Evolutionary conservation across 2,888 invertebrate genomes (phyloP).

Genomic region (Rhingia campestris): DNA sequence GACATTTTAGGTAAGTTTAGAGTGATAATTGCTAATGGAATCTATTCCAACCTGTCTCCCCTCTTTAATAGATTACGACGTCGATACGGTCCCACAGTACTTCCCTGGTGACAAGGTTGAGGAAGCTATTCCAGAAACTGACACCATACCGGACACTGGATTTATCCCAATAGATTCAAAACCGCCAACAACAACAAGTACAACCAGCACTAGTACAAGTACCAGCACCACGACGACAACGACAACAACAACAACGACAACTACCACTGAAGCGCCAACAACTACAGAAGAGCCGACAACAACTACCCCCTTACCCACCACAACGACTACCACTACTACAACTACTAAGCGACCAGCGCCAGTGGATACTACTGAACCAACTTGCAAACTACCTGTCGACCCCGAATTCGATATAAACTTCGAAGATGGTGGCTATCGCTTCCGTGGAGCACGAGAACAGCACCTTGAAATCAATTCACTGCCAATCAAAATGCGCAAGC

Average conservation of each 20-base stretch:
- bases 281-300: conserved; percentile 76
- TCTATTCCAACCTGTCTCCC: not conserved
- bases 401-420: conserved; percentile 81
- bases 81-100: conserved; percentile 76
- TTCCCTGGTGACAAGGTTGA: conserved; percentile 79
- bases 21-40: conserved; percentile 45
- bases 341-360: conserved; percentile 74
- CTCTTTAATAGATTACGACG: conserved; percentile 78
- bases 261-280: conserved; percentile 75
- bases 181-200: conserved; percentile 81
- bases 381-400: conserved; percentile 80
- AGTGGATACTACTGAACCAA: conserved; percentile 75
- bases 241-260: conserved; percentile 59
- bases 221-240: conserved; percentile 75
- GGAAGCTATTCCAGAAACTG: conserved; percentile 3
- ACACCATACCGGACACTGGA: conserved; percentile 33
- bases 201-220: conserved; percentile 78
- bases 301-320: conserved; percentile 70
- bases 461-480: conserved; percentile 88
- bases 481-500: conserved; percentile 85
- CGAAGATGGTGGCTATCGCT: conserved; percentile 80
- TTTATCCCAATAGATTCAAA: conserved; percentile 80
- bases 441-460: conserved; percentile 84
- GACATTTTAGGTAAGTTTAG: conserved; percentile 78
- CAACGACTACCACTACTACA: conserved; percentile 78